Percentiles rank a stretch among this genome's conserved stretches.
Conservation (phyloP, 2,797 vertebrate species). For the Lycodopsis pacificus region DNA sequence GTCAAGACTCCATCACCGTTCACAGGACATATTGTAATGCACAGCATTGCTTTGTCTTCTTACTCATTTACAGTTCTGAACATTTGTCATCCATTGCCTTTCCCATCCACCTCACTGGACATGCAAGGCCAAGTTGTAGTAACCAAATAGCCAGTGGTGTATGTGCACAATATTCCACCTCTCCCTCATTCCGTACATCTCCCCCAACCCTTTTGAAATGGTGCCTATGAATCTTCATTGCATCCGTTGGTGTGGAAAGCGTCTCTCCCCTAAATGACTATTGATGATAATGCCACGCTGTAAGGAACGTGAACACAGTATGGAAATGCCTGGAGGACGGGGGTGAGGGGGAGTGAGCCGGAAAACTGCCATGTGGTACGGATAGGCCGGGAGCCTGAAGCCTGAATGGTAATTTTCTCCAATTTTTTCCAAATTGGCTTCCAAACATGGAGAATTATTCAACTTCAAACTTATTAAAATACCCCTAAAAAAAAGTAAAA, state of each 20-base stretch:
- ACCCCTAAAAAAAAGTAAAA: neutral
- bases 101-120: slow-evolving; percentile 59
- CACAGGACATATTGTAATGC: slow-evolving; percentile 33
- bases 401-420: slow-evolving; percentile 53
- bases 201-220: slow-evolving; percentile 75
- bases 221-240: slow-evolving; percentile 88
- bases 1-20: neutral
- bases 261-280: slow-evolving; percentile 83
- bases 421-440: neutral
- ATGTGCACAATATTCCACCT: slow-evolving; percentile 73
- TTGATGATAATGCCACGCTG: slow-evolving; percentile 83
- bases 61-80: slow-evolving; percentile 67
- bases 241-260: slow-evolving; percentile 80
- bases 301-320: slow-evolving; percentile 79
- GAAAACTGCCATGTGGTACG: slow-evolving; percentile 22
- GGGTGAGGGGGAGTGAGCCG: slow-evolving; percentile 25
- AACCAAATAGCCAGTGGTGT: slow-evolving; percentile 64
- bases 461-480: slow-evolving; percentile 36
- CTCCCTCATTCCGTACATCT: slow-evolving; percentile 53
- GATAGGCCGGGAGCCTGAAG: slow-evolving; percentile 37
- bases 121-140: slow-evolving; percentile 77
- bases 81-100: slow-evolving; percentile 73
- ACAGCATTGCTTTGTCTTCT: slow-evolving; percentile 44
- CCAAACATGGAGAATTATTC: slow-evolving; percentile 15
- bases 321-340: slow-evolving; percentile 68